Base-by-base conservation (phyloP, 1,140 invertebrate genomes). In the Plectrocnemia conspersa region DNA sequence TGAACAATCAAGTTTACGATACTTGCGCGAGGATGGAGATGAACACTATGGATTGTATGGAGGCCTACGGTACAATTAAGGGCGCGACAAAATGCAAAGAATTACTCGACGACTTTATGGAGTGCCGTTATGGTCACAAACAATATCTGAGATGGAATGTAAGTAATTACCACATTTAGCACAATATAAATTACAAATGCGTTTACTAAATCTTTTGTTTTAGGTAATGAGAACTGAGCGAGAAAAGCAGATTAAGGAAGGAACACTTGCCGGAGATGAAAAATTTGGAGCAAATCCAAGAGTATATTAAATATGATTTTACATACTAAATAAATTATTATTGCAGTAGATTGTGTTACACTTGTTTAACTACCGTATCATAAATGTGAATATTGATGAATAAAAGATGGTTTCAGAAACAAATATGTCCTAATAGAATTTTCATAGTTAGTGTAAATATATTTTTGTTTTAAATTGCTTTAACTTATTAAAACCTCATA, bases 1-100 rank as follows among this genome's bases (percentile, higher is more conserved):
- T 77, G 13, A 79, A 72, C 62, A 74, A 77, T 62, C 82, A 84
- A 63, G 65, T 66, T 45, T 68, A 69, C 56, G 67, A 70, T 10
- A 62, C 58, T 21, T 85, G 83, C 67, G 73, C 67, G 10, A 64
- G 76, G 33, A 72, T 81, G 58, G 82, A 84, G 66, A 65, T 82
- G 66, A 68, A 73, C 38, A 68, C 76, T 29, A 73, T 82, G 52
- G 76, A 84, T 52, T 85, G 83, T 64, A 46, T 81, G 1, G 81
- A 84, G 63, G 82, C 82, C 2, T 85, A 85, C 61, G 83, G 83
- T 15, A 47, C 73, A 3, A 67, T 74, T 11, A 66, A 64, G 33
- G 77, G 70, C 0, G 25, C 67, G 22, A 48, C 63, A 10, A 70
- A 77, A 48, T 85, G 83, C 57, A 36, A 10, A 6, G 35, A 38